phyloP scores from a whole-genome alignment of 2,888 invertebrate genomes.

The Leucania comma region DNA sequence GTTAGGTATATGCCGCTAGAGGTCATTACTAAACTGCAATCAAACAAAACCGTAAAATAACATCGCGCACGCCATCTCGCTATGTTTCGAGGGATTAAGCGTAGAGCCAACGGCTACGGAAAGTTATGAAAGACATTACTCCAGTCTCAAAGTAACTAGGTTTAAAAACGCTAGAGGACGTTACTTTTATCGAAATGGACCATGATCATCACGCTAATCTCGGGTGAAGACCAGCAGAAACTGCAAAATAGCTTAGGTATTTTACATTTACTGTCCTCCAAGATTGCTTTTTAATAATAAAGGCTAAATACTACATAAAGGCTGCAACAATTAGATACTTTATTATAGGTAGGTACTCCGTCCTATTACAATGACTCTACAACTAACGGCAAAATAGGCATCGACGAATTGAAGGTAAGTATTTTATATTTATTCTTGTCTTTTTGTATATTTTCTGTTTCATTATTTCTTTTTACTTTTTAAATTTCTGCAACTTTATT shows the following conservation, averaged over 20 bases:
- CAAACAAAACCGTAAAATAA: not conserved
- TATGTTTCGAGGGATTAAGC: not conserved
- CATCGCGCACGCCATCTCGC: not conserved
- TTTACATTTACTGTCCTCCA: not conserved
- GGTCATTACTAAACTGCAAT: slow-evolving; percentile 1
- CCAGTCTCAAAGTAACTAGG: not conserved
- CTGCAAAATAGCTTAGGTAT: not conserved
- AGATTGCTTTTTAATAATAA: no score
- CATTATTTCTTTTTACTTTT: no score
- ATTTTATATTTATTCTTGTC: no score
- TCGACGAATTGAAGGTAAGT: not conserved
- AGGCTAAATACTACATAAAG: no score
- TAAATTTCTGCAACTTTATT: no score
- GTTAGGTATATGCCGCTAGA: slow-evolving; percentile 27
- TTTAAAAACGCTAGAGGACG: slow-evolving; percentile 24
- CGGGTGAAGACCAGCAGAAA: not conserved
- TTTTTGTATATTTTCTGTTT: no score
- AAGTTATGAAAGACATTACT: not conserved
- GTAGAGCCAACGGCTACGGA: not conserved
- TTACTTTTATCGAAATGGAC: slow-evolving; percentile 11
- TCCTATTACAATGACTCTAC: no score
- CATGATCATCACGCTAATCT: not conserved
- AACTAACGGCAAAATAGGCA: not conserved
- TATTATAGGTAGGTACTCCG: no score
- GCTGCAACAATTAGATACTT: no score